Conservation (phyloP, 2,113 vertebrate species). For the Pongo pygmaeus region DNA sequence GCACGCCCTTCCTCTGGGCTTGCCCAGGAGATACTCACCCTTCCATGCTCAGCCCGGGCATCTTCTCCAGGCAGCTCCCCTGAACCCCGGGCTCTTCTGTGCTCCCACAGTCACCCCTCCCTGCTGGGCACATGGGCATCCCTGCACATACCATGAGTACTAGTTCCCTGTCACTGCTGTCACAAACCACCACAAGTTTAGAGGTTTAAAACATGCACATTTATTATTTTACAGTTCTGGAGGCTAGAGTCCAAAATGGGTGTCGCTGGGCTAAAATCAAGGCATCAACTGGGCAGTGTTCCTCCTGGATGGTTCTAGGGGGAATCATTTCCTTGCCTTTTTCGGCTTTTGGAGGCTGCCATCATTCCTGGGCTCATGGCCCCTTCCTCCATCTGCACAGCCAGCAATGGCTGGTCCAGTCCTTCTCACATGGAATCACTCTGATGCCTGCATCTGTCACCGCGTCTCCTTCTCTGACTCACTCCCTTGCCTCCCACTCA, state of each 20-base stretch:
- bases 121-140: neutral
- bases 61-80: neutral
- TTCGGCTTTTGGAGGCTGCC: neutral
- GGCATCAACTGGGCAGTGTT: no score
- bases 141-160: accelerated
- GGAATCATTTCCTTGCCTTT: accelerated
- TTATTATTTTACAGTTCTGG: neutral
- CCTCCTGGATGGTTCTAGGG: neutral
- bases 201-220: neutral
- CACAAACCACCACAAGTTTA: neutral
- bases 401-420: no score
- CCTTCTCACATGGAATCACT: neutral
- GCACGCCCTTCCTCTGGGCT: no score
- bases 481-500: accelerated
- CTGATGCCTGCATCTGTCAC: neutral
- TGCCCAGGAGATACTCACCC: neutral
- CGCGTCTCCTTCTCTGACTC: neutral
- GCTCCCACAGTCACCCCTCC: neutral
- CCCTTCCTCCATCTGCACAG: neutral
- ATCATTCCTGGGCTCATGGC: accelerated
- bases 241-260: neutral
- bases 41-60: neutral
- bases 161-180: accelerated
- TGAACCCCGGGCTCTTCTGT: neutral
- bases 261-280: no score